Evolutionary conservation across 2,113 vertebrate genomes (phyloP).

Genomic region (Gyps fulvus): DNA sequence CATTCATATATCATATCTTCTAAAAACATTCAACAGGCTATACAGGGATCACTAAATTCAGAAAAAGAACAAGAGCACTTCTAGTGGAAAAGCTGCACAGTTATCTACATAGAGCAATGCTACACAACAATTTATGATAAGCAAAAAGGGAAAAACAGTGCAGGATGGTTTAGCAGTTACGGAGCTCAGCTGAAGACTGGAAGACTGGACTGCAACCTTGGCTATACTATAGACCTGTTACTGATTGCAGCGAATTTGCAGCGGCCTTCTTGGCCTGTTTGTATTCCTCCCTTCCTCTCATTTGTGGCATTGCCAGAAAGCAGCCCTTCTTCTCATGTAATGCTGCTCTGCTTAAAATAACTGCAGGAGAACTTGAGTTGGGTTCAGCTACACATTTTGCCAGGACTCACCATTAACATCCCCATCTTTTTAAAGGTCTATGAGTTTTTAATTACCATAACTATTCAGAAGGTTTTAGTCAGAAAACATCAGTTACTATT

Average conservation of each 20-base stretch:
- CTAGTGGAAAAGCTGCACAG: neutral
- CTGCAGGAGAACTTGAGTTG: neutral
- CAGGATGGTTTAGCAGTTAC: neutral
- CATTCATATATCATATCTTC: neutral
- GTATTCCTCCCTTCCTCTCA: neutral
- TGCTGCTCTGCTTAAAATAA: neutral
- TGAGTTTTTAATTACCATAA: neutral
- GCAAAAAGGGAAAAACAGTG: neutral
- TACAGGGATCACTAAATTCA: neutral
- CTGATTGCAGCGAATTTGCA: neutral
- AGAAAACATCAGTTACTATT: neutral
- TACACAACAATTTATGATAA: neutral
- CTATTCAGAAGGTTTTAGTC: neutral
- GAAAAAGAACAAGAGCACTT: neutral
- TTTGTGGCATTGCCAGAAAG: neutral
- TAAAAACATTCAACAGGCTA: neutral
- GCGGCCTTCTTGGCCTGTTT: neutral
- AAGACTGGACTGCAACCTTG: neutral
- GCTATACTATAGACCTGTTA: neutral
- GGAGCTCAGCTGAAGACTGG: neutral
- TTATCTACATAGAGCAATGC: neutral
- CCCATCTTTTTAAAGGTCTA: neutral
- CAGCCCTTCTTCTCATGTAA: neutral
- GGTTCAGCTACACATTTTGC: neutral
- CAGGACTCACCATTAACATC: neutral